Evolutionary conservation across 2,888 invertebrate genomes (phyloP), one percentile per base, ranked within the genome.

Genomic region (Lasioglossum lativentre): DNA sequence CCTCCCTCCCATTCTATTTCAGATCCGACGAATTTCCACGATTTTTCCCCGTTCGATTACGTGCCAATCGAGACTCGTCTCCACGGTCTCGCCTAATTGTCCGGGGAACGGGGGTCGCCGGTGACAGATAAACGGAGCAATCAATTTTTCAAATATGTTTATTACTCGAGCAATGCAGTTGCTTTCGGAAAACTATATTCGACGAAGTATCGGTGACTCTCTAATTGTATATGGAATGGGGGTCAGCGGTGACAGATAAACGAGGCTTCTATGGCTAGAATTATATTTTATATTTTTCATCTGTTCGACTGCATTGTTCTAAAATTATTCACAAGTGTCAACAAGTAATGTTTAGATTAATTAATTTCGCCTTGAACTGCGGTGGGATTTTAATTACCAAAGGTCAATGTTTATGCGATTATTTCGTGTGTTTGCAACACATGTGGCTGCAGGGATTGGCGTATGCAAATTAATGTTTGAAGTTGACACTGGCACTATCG

Each of bases 341-440:
- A 10, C 52, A 10, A 52, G 23, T 23, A 3, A 52, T 23, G 10
- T 23, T 23, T 52, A 23, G 52, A 23, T 23, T 23, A 10, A 52
- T 52, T 52, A 52, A 52, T 52, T 52, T 14, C 12, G 27, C 59
- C 27, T 27, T 14, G 27, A 23, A 3, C 52, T 8, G 52, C 23
- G 3, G 23, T 23, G 0, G 52, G 23, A 23, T 52, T 52, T 52
- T 8, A 23, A 52, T 52, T 8, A 52, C 0, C 27, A 27, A 59
- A 66, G 66, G 30, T 66, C 34, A 16, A 66, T 66, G 30, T 66
- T 66, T 66, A 30, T 34, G 66, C 66, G 30, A 66, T 66, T 66
- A 66, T 66, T 34, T 66, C 66, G 34, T 19, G 30, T 30, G 19
- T 19, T 66, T 34, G 66, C 6, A 10, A 34, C 8, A 23, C 27